Evolutionary conservation across 2,113 vertebrate species (phyloP).

Genomic region (Plestiodon gilberti): DNA sequence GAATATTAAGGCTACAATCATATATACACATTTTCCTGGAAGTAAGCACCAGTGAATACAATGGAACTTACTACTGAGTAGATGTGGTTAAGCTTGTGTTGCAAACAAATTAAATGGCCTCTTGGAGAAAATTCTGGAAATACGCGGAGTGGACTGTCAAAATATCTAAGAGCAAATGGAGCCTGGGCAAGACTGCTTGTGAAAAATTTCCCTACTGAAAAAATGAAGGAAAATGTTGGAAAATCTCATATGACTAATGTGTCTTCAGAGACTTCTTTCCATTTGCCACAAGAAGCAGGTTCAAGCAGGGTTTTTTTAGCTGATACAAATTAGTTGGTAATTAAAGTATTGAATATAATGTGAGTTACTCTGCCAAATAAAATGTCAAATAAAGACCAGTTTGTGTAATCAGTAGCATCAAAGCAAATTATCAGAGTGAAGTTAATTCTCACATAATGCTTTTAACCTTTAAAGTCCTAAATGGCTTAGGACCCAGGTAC

Average conservation of each 20-base stretch:
- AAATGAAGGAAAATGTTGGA: background rate
- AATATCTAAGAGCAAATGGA: background rate
- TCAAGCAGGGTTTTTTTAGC: background rate
- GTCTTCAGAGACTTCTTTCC: background rate
- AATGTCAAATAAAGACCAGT: rapidly evolving
- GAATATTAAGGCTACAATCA: no score
- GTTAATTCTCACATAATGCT: no score
- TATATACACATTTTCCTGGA: no score
- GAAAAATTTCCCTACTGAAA: no score
- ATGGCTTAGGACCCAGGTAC: no score
- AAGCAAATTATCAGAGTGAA: background rate
- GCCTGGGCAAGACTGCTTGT: no score
- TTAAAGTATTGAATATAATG: background rate
- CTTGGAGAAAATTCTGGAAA: background rate
- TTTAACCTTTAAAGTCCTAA: no score
- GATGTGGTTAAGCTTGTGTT: no score
- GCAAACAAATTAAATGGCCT: no score
- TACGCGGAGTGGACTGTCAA: background rate
- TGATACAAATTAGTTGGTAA: background rate
- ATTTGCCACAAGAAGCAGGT: background rate
- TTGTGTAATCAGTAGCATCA: background rate
- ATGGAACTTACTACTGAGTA: no score
- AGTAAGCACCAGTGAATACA: no score
- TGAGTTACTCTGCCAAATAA: background rate
- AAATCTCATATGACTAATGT: background rate